Evolutionary conservation across 2,888 invertebrate genomes (phyloP).

Genomic region (Cataglyphis rosenhaueri): DNA sequence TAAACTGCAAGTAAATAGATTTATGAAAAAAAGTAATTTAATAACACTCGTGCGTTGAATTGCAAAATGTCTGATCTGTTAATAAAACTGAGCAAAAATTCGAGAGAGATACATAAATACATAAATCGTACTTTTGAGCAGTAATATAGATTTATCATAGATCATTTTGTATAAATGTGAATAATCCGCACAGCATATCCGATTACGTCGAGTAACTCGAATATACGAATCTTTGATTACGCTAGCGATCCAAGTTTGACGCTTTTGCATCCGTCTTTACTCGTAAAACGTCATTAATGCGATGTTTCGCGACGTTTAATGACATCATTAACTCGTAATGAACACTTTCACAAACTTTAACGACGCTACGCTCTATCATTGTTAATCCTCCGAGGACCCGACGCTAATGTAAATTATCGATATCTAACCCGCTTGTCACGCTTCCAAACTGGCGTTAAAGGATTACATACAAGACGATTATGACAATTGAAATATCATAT

Average conservation of each 20-base stretch:
- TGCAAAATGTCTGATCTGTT: neutral
- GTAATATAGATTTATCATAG: neutral
- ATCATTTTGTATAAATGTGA: conserved; percentile 15
- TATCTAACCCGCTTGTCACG: neutral
- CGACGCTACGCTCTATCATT: conserved; percentile 57
- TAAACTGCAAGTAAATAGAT: neutral
- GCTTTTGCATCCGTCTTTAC: conserved; percentile 29
- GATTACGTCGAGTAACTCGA: conserved; percentile 15
- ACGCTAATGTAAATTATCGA: conserved; percentile 21
- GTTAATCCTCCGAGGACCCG: conserved; percentile 54
- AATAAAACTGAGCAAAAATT: neutral
- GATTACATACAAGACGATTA: neutral
- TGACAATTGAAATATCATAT: neutral
- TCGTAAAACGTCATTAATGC: conserved; percentile 60
- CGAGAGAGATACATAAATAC: neutral
- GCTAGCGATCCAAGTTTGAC: conserved; percentile 35
- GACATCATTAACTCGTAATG: conserved; percentile 72
- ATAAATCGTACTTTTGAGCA: neutral
- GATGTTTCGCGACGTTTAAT: conserved; percentile 63
- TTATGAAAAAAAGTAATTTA: neutral
- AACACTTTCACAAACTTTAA: conserved; percentile 69
- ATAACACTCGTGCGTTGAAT: neutral
- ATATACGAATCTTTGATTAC: conserved; percentile 63
- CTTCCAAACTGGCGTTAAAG: conserved; percentile 1
- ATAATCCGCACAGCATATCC: conserved; percentile 9